phyloP scores from a whole-genome alignment of 2,113 vertebrate genomes.

The Pycnonotus jocosus region DNA sequence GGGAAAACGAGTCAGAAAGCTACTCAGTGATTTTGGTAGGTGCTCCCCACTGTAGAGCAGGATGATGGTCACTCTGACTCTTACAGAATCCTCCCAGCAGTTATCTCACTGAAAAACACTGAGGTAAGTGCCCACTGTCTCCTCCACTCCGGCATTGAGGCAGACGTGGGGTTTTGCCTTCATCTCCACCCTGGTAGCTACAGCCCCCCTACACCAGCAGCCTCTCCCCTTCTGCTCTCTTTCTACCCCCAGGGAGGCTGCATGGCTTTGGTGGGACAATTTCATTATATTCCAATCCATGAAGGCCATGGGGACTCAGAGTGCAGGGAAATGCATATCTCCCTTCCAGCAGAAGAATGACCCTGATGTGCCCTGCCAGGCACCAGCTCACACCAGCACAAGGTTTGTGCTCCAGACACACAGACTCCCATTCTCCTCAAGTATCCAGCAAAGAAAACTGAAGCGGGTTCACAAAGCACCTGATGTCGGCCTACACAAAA shows the following conservation, averaged over 20 bases:
- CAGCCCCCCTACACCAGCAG: fast-evolving
- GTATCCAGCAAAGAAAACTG: neutral
- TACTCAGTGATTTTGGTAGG: neutral
- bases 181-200: neutral
- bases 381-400: neutral
- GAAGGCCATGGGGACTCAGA: neutral
- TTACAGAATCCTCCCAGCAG: neutral
- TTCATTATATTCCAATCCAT: neutral
- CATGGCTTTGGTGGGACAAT: neutral
- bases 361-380: neutral
- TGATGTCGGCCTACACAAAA: neutral
- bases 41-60: neutral
- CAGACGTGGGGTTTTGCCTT: neutral
- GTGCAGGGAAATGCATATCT: neutral
- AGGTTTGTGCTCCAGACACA: neutral
- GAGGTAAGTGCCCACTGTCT: neutral
- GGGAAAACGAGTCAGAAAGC: neutral
- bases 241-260: neutral
- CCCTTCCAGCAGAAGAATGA: fast-evolving
- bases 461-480: neutral
- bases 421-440: neutral
- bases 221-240: neutral
- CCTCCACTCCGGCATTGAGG: neutral
- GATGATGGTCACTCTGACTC: neutral
- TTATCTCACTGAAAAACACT: neutral